Evolutionary conservation across 2,797 vertebrate species (phyloP).

Genomic region (Schizothorax lantsangensis): DNA sequence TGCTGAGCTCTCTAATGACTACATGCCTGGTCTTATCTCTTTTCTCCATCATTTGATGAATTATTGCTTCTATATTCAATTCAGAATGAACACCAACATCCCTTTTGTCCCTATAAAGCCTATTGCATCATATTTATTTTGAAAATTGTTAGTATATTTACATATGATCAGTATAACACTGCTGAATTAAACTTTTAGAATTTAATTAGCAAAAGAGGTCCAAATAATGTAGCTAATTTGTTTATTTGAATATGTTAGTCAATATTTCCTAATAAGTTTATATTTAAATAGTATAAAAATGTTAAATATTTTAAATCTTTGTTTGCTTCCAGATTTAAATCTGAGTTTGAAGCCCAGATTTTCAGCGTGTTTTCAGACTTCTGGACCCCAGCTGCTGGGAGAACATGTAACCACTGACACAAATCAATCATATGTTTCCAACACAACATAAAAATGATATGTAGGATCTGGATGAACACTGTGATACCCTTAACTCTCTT

Average conservation of each 20-base stretch:
- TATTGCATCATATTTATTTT: neutral
- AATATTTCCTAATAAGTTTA: neutral
- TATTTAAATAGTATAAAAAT: neutral
- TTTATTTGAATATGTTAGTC: neutral
- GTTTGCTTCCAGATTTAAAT: neutral
- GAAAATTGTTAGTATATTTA: neutral
- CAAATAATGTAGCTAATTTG: neutral
- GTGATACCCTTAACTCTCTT: conserved; percentile 47
- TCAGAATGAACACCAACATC: neutral
- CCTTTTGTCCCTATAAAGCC: neutral
- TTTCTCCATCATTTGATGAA: no score
- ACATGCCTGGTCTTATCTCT: no score
- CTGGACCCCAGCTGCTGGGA: conserved; percentile 40
- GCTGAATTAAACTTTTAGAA: neutral
- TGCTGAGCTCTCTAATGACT: no score
- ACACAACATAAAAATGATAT: conserved; percentile 48
- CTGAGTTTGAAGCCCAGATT: neutral
- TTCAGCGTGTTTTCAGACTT: neutral
- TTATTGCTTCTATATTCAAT: neutral
- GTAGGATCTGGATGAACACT: neutral
- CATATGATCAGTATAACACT: no score
- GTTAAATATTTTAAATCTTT: neutral
- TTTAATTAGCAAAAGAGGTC: neutral
- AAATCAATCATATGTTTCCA: conserved; percentile 47
- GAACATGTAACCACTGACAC: conserved; percentile 38